Evolutionary conservation across 2,888 invertebrate species (phyloP).

Genomic region (Bellardia bayeri): DNA sequence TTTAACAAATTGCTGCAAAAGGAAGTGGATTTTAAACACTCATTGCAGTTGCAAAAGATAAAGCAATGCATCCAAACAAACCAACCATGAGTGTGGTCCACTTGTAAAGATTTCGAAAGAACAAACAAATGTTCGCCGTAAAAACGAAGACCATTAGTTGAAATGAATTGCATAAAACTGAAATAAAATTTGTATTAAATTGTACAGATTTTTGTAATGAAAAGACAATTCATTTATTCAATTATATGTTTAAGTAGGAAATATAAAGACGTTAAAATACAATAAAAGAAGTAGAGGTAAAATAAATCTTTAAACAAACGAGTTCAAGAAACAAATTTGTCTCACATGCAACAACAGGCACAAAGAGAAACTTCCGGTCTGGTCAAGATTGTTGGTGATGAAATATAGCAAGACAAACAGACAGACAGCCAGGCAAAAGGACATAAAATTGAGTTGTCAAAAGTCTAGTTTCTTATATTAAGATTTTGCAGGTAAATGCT

Average conservation of each 20-base stretch:
- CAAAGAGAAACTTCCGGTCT: slow-evolving; percentile 67
- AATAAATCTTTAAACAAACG: slow-evolving; percentile 37
- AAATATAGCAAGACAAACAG: slow-evolving; percentile 4
- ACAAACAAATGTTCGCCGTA: slow-evolving; percentile 8
- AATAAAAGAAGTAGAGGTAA: neutral
- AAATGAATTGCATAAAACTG: slow-evolving; percentile 71
- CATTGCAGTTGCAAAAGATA: slow-evolving; percentile 25
- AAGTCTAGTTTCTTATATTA: slow-evolving; percentile 59
- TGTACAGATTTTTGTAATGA: slow-evolving; percentile 20
- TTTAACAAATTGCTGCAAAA: slow-evolving; percentile 61
- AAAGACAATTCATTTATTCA: slow-evolving; percentile 43
- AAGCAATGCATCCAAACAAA: neutral
- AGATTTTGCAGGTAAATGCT: slow-evolving; percentile 62
- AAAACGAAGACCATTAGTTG: slow-evolving; percentile 39
- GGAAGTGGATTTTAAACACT: slow-evolving; percentile 61
- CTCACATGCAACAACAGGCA: slow-evolving; percentile 45
- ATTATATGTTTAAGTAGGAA: slow-evolving; percentile 71
- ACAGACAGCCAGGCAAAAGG: slow-evolving; percentile 36
- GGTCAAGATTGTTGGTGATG: slow-evolving; percentile 49
- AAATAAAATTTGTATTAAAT: slow-evolving; percentile 38
- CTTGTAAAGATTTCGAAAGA: slow-evolving; percentile 5
- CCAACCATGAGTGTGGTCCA: slow-evolving; percentile 59
- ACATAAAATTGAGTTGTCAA: slow-evolving; percentile 71
- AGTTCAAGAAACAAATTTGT: slow-evolving; percentile 63
- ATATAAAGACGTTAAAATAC: slow-evolving; percentile 36